phyloP scores from a whole-genome alignment of 2,888 invertebrate species.

The Periphyllus acericola region DNA sequence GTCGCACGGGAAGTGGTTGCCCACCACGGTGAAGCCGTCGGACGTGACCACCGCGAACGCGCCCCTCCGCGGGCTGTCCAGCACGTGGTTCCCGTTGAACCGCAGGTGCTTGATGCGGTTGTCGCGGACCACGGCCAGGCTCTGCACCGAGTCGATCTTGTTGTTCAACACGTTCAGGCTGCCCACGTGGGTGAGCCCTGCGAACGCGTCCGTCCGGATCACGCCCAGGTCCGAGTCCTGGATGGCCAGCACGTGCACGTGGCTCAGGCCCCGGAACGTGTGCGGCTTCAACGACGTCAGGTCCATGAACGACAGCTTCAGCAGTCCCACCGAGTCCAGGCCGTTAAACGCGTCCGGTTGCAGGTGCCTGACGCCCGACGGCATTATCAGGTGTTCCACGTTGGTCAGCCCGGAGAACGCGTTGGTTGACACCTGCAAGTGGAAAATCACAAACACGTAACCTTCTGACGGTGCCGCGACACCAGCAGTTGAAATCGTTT shows the following conservation, averaged over 20 bases:
- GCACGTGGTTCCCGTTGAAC: constrained; percentile 84
- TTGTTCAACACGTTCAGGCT: constrained; percentile 83
- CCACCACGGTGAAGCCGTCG: constrained; percentile 76
- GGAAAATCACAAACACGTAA: background rate
- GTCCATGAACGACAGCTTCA: constrained; percentile 87
- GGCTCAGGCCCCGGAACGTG: constrained; percentile 81
- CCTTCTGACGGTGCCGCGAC: too few species aligned
- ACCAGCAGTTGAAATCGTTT: too few species aligned
- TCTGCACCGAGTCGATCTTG: constrained; percentile 84
- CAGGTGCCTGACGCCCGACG: constrained; percentile 80
- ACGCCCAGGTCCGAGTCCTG: constrained; percentile 86
- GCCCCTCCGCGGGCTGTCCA: constrained; percentile 78
- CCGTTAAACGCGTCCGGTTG: constrained; percentile 85
- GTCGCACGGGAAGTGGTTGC: constrained; percentile 88
- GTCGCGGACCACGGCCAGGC: constrained; percentile 77
- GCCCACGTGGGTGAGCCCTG: constrained; percentile 78
- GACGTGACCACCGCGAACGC: constrained; percentile 79
- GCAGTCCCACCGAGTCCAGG: constrained; percentile 81
- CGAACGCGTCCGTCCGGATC: constrained; percentile 77
- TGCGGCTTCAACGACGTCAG: constrained; percentile 76
- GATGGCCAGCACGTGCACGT: constrained; percentile 79
- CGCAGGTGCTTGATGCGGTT: constrained; percentile 78
- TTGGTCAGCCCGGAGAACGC: constrained; percentile 82
- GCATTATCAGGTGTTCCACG: constrained; percentile 84
- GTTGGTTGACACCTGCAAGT: constrained; percentile 33